These are phyloP conservation scores for Gyps fulvus DNA, from an alignment of 2,113 vertebrate genomes.

Conservation along the genomic window DNA sequence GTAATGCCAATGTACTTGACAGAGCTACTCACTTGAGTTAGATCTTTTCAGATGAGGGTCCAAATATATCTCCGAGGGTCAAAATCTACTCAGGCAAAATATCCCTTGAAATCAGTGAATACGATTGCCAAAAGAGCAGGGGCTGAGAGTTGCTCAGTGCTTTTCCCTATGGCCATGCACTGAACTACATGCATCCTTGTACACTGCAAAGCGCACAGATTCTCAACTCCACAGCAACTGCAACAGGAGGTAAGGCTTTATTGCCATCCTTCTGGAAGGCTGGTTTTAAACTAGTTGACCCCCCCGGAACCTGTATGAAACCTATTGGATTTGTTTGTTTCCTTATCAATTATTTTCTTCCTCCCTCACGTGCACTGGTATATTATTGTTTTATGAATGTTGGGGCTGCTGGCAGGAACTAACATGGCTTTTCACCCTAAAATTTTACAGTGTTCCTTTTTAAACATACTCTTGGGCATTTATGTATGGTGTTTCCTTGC, in stretches of 20 bases:
- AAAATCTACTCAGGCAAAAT: slow-evolving; percentile 40
- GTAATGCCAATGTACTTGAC: slow-evolving; percentile 6
- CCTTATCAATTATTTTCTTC: background rate
- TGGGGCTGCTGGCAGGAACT: slow-evolving; percentile 45
- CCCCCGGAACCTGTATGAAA: background rate
- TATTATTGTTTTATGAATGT: slow-evolving; percentile 35
- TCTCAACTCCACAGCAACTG: background rate
- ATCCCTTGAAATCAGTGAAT: slow-evolving; percentile 5
- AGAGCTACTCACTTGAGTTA: background rate
- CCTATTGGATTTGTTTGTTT: background rate
- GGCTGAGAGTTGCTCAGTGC: background rate
- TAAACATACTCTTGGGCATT: slow-evolving; percentile 29
- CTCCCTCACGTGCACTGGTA: background rate
- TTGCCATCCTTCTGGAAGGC: background rate
- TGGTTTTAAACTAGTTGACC: background rate
- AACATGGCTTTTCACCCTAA: slow-evolving; percentile 18
- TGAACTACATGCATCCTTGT: background rate
- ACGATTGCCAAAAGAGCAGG: background rate
- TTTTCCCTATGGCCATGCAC: background rate
- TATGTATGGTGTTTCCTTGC: slow-evolving; percentile 23
- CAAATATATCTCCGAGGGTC: background rate
- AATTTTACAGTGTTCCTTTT: slow-evolving; percentile 60
- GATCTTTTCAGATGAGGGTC: background rate
- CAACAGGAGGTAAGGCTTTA: background rate
- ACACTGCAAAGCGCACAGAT: background rate